Evolutionary conservation across 2,888 invertebrate species (phyloP).

Genomic region (Ophion costatus): DNA sequence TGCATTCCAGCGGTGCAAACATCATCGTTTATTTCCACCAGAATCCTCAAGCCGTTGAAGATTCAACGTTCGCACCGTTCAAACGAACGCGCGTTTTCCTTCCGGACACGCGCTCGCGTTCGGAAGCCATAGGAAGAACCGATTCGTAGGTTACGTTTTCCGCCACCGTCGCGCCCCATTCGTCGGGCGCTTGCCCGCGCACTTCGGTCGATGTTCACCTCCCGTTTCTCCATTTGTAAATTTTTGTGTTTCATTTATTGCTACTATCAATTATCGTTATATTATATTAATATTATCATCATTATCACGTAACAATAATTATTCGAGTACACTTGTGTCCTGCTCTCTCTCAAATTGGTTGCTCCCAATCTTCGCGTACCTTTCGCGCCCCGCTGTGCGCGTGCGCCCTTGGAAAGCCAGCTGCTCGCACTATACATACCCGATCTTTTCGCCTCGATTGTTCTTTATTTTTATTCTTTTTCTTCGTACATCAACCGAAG

Average conservation of each 20-base stretch:
- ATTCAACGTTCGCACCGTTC: neutral
- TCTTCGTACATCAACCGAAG: constrained; percentile 17
- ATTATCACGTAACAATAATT: constrained; percentile 61
- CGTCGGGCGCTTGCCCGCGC: constrained; percentile 13
- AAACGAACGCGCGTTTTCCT: neutral
- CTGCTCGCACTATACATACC: neutral
- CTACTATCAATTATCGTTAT: constrained; percentile 54
- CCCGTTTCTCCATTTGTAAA: constrained; percentile 1
- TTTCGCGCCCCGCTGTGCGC: neutral
- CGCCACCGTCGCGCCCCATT: neutral
- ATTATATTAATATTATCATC: constrained; percentile 53
- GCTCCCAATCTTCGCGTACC: neutral
- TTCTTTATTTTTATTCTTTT: constrained; percentile 5
- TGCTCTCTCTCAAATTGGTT: constrained; percentile 7
- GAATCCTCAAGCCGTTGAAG: neutral
- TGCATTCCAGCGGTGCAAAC: neutral
- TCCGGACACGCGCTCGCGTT: neutral
- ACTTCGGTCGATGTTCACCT: neutral
- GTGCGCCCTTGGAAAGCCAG: neutral
- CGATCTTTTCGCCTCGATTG: neutral
- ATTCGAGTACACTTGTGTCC: constrained; percentile 33
- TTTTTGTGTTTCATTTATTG: constrained; percentile 35
- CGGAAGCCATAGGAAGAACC: neutral
- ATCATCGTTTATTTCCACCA: neutral
- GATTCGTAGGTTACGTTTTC: constrained; percentile 9